A percentile compares a stretch with the other conserved stretches of the same genome.
These are phyloP conservation scores for Echinops telfairi DNA, from an alignment of 2,113 vertebrate genomes.

Conservation along the genomic window DNA sequence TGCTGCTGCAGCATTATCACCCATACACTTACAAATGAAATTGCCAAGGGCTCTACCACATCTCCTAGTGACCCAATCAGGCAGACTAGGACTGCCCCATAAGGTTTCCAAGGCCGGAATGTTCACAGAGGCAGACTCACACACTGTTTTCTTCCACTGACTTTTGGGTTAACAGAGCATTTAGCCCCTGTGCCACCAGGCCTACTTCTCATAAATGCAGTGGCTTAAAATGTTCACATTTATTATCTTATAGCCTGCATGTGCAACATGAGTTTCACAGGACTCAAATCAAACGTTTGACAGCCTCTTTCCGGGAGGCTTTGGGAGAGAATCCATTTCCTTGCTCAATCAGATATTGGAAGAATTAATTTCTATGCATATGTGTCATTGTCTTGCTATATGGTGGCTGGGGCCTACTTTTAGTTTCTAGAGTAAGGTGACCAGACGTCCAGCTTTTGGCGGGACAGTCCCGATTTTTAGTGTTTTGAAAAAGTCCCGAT, in stretches of 20 bases:
- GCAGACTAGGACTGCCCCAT: neutral
- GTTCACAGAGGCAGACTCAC: no score
- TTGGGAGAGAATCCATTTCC: neutral
- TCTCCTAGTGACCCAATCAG: neutral
- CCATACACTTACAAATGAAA: neutral
- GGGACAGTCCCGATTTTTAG: no score
- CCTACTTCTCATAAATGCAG: neutral
- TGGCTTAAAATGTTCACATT: constrained; percentile 4
- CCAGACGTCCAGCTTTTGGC: no score
- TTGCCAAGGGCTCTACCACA: neutral
- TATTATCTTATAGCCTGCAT: neutral
- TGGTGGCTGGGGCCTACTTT: neutral
- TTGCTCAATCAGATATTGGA: neutral
- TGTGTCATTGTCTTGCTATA: neutral
- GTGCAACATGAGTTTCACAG: neutral
- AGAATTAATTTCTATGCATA: constrained; percentile 22
- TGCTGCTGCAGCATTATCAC: neutral
- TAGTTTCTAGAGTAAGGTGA: neutral
- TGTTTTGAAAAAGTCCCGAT: no score
- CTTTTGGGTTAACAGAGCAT: no score
- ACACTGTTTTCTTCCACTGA: no score
- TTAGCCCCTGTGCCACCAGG: neutral
- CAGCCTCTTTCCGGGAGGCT: neutral
- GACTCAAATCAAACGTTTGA: constrained; percentile 13
- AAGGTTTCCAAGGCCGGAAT: neutral